Base-by-base conservation (phyloP, 2,888 invertebrate species). In the Malthinus seriepunctatus region DNA sequence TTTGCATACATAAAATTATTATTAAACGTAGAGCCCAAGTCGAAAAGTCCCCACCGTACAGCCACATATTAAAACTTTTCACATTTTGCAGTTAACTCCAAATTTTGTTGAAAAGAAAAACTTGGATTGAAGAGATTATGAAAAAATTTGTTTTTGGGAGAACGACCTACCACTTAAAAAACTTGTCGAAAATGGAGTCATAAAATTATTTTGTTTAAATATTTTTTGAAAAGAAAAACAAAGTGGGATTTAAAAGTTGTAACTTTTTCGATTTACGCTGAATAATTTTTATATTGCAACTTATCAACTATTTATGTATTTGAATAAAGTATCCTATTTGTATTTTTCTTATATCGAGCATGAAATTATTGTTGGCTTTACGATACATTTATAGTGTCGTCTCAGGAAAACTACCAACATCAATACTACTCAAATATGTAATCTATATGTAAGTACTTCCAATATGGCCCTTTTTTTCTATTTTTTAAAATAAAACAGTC, bases 331-430 rank as follows among this genome's bases (percentile, higher is more conserved):
- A 42, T 15, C 15, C 39, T n/a, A 42, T 42, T 15, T 42, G 15
- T n/a, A 42, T 42, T 42, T 37, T 42, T 37, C 45, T 59, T 42
- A 38, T 33, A 14, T 51, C 50, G 14, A 45, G 54, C 59, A 50
- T 51, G 59, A 59, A 59, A 59, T 59, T 59, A 59, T 59, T 55
- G 54, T 47, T 51, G 46, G 53, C 38, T 59, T 59, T 54, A 55
- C 37, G 59, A 51, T 54, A 59, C 59, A 42, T 55, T 59, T 55
- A 59, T 55, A 23, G 59, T 53, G 38, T 53, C 53, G 50, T 53
- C 48, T 39, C 23, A 37, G 12, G 38, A 52, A 52, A 51, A 57
- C 49, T 35, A 52, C 42, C 52, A 23, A 49, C 49, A 37, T 54
- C 58, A 46, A 49, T 50, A 42, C 23, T 15, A 15, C 39, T 42